Conservation (phyloP, 2,888 invertebrate genomes). For the Scaptomyza tumidula region DNA sequence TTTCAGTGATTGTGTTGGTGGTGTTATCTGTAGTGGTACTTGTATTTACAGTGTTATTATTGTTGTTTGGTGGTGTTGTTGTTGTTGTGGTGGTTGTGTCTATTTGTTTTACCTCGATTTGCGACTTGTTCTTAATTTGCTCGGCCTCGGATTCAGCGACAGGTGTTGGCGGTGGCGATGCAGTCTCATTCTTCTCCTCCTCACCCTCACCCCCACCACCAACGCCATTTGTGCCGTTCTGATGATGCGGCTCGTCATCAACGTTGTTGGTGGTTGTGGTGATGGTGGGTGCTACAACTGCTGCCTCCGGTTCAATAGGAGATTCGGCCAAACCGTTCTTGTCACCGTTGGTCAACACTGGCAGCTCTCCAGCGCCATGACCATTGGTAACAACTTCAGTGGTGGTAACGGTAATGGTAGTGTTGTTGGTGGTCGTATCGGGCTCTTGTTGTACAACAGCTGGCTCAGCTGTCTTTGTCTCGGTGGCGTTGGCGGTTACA, state of each 20-base stretch:
- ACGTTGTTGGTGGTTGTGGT: conserved; percentile 32
- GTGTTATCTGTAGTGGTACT: conserved; percentile 63
- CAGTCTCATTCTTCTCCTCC: conserved; percentile 33
- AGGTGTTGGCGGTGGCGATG: conserved; percentile 76
- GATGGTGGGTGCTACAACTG: conserved; percentile 1
- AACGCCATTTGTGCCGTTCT: conserved; percentile 75
- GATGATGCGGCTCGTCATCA: conserved; percentile 70
- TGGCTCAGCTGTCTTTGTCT: conserved; percentile 36
- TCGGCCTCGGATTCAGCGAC: conserved; percentile 71
- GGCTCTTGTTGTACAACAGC: conserved; percentile 57
- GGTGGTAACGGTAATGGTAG: conserved; percentile 2
- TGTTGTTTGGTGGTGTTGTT: conserved; percentile 27
- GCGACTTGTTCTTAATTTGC: conserved; percentile 75
- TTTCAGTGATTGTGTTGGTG: conserved; percentile 33
- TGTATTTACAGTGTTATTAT: conserved; percentile 71
- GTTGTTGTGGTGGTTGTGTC: conserved; percentile 53
- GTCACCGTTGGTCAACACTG: conserved; percentile 74
- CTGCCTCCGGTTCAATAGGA: conserved; percentile 63
- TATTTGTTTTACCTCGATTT: conserved; percentile 82
- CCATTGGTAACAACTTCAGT: conserved; percentile 71
- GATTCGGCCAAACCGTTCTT: conserved; percentile 73
- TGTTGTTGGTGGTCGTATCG: conserved; percentile 17
- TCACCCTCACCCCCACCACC: no score
- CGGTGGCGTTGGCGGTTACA: conserved; percentile 41
- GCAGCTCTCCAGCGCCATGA: conserved; percentile 42